Evolutionary conservation across 2,113 vertebrate species (phyloP), one percentile per base, ranked within the genome.

Genomic region (Seriola dumerili): DNA sequence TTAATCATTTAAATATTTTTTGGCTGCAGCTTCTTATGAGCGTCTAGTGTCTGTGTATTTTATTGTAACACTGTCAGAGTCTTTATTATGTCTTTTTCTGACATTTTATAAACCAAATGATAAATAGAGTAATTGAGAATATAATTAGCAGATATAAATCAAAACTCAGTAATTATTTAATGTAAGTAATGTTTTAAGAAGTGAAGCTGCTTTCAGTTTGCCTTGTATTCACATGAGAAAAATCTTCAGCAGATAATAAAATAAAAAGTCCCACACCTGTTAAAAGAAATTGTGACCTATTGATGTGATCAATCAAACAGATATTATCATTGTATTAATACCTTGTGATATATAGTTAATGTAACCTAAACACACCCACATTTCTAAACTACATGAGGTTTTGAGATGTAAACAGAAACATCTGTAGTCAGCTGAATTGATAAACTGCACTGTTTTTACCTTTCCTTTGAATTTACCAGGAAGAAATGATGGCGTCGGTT

Each of bases 401-500:
- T 8, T 52, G 17, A 52, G 48, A 52, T 52, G 17, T 52, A 17
- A 21, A 52, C 16, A 21, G 48, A 52, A 52, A 52, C 8, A 21
- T 19, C 6, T 52, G 5, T 52, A 21, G 7, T 21, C 17, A 50
- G 17, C 48, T 3, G 1, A 19, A 14, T 4, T 50, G 48, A 52
- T 1, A 52, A 21, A 52, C 19, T 50, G 17, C 48, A 19, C 17
- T 44, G 8, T 44, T 52, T 52, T 52, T 52, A 19, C 4, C 3
- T 55, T 55, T 23, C n/a, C 29, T 57, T 19, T 76, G 3, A 52
- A 13, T 64, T 70, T 14, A 34, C 0, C 63, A 86, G 79, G 74
- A 64, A 2, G 19, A 73, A 63, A 21, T 0, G 10, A 54, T 82
- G 70, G 17, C 0, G 40, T 65, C 57, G 42, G 4, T 65, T 6